Base-by-base conservation (phyloP, 2,113 vertebrate species). In the Chloroceryle aenea region DNA sequence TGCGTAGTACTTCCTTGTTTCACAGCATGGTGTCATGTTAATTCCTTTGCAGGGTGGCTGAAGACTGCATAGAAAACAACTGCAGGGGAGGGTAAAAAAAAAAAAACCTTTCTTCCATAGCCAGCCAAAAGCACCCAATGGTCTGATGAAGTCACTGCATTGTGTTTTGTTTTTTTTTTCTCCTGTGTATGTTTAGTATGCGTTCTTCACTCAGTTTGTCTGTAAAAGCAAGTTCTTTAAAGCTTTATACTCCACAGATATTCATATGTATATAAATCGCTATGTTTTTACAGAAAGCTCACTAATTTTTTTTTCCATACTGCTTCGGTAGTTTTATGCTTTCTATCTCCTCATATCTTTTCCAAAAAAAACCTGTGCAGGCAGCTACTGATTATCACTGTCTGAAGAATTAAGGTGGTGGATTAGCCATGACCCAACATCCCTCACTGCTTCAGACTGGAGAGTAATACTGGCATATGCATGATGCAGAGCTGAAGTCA, bases 31-130 rank as follows among this genome's bases (percentile, higher is more conserved):
- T 93, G 95, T 97, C 93, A 90, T 96, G 89, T 94, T 97, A 96
- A 97, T 97, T 92, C 95, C 80, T 95, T 97, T 97, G 95, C 94
- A 97, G 89, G 36, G 63, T 90, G 79, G 92, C 87, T 96, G 89
- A 95, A 95, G 86, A 93, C 96, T 93, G 91, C 94, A 55, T 83
- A 95, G 95, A 81, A 96, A 97, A 97, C 76, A 90, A 97, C 94
- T 93, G 95, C 94, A 96, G 97, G 88, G 71, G 2, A 36, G 86
- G 48, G 15, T 27, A 76, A 48, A 56, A 68, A 40, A 26, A 47
- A 79, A 48, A 55, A 56, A n/a, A 21, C 38, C 68, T 62, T 63
- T 59, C 14, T 73, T 94, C 76, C 73, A 72, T 45, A 95, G 87
- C 82, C 78, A 89, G 87, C 73, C 78, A 77, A 50, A 77, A 92